Conservation (phyloP, 2,888 invertebrate genomes). For the Gerris lacustris region DNA sequence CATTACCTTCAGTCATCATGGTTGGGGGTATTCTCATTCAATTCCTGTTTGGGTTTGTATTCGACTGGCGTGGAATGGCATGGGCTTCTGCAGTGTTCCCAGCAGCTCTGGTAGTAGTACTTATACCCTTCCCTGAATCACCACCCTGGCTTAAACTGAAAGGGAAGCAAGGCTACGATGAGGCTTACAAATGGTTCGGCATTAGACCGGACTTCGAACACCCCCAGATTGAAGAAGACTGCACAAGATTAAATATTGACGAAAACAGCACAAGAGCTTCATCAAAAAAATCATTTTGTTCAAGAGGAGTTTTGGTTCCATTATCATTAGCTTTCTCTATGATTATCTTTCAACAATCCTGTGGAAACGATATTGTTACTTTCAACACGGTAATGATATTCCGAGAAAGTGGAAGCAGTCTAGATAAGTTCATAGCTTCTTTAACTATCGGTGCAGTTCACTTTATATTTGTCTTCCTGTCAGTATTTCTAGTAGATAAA, state of each 20-base stretch:
- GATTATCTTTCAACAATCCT: slow-evolving; percentile 47
- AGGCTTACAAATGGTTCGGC: slow-evolving; percentile 44
- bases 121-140: slow-evolving; percentile 50
- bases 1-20: slow-evolving; percentile 52
- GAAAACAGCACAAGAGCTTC: neutral
- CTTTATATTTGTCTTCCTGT: slow-evolving; percentile 37
- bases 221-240: neutral
- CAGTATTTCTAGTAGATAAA: slow-evolving; percentile 46
- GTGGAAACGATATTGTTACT: slow-evolving; percentile 48
- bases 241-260: neutral
- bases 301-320: slow-evolving; percentile 37
- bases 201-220: slow-evolving; percentile 23
- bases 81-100: slow-evolving; percentile 42
- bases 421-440: slow-evolving; percentile 44
- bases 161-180: slow-evolving; percentile 40
- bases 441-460: slow-evolving; percentile 46
- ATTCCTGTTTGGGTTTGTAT: slow-evolving; percentile 46
- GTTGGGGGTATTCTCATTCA: slow-evolving; percentile 50
- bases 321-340: slow-evolving; percentile 42
- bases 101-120: slow-evolving; percentile 41
- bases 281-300: slow-evolving; percentile 24
- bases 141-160: slow-evolving; percentile 46
- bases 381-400: slow-evolving; percentile 49
- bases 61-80: slow-evolving; percentile 48
- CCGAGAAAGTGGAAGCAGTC: slow-evolving; percentile 42